Evolutionary conservation across 2,797 vertebrate genomes (phyloP).

Genomic region (Squalus acanthias): DNA sequence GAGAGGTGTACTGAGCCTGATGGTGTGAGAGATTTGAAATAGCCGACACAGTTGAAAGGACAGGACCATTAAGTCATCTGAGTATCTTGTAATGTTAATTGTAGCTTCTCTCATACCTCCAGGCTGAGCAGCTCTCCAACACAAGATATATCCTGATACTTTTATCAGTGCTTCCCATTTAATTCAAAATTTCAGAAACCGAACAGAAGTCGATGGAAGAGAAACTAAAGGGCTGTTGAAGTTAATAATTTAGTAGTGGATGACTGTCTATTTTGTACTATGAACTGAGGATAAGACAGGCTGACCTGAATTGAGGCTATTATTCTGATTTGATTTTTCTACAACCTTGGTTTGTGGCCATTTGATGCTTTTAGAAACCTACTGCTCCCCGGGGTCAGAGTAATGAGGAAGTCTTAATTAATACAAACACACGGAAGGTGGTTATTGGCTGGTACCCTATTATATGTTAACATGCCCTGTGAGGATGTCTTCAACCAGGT

Average conservation of each 20-base stretch:
- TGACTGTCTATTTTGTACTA: not conserved
- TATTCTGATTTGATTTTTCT: not conserved
- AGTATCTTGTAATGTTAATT: not conserved
- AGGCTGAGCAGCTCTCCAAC: not conserved
- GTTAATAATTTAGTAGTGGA: not conserved
- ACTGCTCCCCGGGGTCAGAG: not conserved
- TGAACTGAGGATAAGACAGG: not conserved
- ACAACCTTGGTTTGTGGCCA: not conserved
- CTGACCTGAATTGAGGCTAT: not conserved
- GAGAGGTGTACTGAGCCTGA: not conserved
- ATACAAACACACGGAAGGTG: not conserved
- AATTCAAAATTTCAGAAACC: not conserved
- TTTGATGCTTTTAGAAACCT: not conserved
- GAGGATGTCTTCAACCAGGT: not conserved
- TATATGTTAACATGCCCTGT: not conserved
- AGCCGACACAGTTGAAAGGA: not conserved
- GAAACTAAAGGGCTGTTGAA: not conserved
- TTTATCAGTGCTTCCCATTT: not conserved
- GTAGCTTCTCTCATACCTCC: not conserved
- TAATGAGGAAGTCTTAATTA: not conserved
- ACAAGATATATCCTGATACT: not conserved
- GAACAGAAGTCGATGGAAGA: not conserved
- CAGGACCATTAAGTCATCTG: not conserved
- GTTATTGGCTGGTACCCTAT: not conserved
- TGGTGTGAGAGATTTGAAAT: not conserved